Percentiles rank a stretch among this genome's conserved stretches.
Conservation (phyloP, 2,888 invertebrate species). For the Halocaridina rubra region DNA sequence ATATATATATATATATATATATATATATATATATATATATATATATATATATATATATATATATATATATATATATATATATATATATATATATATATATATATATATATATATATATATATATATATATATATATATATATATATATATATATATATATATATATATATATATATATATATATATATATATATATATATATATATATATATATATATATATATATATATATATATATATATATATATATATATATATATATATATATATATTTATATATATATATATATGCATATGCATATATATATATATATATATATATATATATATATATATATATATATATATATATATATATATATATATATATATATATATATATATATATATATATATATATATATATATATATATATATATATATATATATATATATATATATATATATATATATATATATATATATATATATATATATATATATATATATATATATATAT, state of each 20-base stretch:
- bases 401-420: no score
- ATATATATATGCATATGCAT: not conserved
- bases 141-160: not conserved
- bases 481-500: no score
- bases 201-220: not conserved
- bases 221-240: not conserved
- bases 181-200: not conserved
- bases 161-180: not conserved
- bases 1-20: not conserved
- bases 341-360: no score
- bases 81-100: not conserved
- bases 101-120: not conserved
- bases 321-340: no score
- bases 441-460: no score
- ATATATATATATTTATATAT: not conserved
- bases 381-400: no score
- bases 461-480: no score
- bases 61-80: not conserved
- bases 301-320: no score
- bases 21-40: not conserved
- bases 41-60: not conserved
- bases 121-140: not conserved
- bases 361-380: no score
- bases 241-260: not conserved
- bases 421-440: no score